These are phyloP conservation scores for Microcebus griseorufus DNA, from an alignment of 2,113 vertebrate genomes.

Conservation along the genomic window DNA sequence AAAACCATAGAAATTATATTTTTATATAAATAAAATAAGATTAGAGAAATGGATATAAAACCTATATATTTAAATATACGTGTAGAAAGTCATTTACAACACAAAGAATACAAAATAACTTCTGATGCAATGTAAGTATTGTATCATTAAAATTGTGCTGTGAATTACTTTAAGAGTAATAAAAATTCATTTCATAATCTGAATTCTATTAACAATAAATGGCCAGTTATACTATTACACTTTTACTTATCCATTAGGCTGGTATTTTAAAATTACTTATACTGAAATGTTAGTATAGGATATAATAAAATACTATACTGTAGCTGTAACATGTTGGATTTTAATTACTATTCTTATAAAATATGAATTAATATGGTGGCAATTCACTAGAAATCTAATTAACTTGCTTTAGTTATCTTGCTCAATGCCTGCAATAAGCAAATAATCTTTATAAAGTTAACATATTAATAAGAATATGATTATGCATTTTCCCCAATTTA, in stretches of 20 bases:
- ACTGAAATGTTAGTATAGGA: conserved; percentile 76
- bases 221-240: conserved; percentile 51
- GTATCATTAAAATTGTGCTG: conserved; percentile 57
- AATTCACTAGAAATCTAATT: conserved; percentile 86
- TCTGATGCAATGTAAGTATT: background rate
- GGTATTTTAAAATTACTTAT: conserved; percentile 80
- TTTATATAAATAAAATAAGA: conserved; percentile 53
- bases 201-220: conserved; percentile 76
- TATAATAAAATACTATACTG: conserved; percentile 76
- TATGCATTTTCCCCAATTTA: conserved; percentile 74
- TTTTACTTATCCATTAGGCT: conserved; percentile 78
- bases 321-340: conserved; percentile 77
- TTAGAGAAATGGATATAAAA: conserved; percentile 61
- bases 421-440: conserved; percentile 72
- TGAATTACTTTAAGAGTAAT: conserved; percentile 60
- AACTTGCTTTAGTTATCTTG: conserved; percentile 80
- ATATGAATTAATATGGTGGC: conserved; percentile 84
- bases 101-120: conserved; percentile 37
- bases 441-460: conserved; percentile 83
- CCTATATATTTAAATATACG: conserved; percentile 40
- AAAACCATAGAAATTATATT: conserved; percentile 45
- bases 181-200: conserved; percentile 74
- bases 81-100: conserved; percentile 47
- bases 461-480: conserved; percentile 83
- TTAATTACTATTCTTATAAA: conserved; percentile 87